Evolutionary conservation across 2,797 vertebrate species (phyloP).

Genomic region (Darevskia nairensis): DNA sequence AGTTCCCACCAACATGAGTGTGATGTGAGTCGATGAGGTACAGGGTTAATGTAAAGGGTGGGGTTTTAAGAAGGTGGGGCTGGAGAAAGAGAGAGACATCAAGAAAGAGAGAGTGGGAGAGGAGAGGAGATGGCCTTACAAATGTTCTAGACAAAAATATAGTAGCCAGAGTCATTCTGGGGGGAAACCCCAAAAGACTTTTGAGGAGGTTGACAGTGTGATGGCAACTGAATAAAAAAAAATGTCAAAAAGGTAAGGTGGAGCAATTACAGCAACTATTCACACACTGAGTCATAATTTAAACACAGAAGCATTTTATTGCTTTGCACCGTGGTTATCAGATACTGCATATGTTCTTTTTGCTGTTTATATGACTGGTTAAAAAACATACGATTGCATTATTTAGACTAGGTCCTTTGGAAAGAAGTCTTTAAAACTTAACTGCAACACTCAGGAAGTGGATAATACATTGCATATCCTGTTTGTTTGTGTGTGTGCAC

Average conservation of each 20-base stretch:
- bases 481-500: not conserved
- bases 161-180: not conserved
- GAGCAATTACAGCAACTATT: not conserved
- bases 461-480: not conserved
- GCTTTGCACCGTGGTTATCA: not conserved
- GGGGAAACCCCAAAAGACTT: not conserved
- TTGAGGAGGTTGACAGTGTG: not conserved
- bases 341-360: not conserved
- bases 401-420: not conserved
- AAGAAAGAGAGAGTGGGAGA: no score
- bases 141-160: not conserved
- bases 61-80: no score
- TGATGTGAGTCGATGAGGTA: no score
- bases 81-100: no score
- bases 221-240: not conserved
- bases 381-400: not conserved
- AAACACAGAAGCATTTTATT: no score
- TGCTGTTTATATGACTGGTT: not conserved
- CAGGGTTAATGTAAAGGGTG: no score
- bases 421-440: not conserved
- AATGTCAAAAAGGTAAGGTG: not conserved
- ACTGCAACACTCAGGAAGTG: not conserved
- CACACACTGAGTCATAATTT: not conserved
- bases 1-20: no score
- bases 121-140: not conserved